phyloP scores from a whole-genome alignment of 1,140 invertebrate species.

The Cydia pomonella region DNA sequence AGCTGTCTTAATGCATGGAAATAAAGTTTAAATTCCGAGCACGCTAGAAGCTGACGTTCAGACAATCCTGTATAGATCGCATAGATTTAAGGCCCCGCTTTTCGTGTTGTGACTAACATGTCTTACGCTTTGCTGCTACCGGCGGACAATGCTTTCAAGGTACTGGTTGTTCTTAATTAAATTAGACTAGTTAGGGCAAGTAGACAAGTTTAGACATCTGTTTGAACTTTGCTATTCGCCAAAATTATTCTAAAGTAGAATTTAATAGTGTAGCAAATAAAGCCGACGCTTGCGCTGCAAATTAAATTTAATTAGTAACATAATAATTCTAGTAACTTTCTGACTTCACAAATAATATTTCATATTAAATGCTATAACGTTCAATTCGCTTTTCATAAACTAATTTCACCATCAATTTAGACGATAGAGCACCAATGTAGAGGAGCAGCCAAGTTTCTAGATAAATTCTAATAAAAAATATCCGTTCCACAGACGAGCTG shows the following conservation, averaged over 20 bases:
- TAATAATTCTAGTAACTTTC: constrained; percentile 36
- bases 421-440: constrained; percentile 11
- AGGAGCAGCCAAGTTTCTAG: background rate
- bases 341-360: background rate
- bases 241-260: constrained; percentile 43
- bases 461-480: background rate
- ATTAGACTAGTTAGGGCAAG: constrained; percentile 19
- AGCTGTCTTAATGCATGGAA: background rate
- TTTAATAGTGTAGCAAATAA: constrained; percentile 45
- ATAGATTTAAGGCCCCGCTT: constrained; percentile 62
- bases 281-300: constrained; percentile 61
- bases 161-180: constrained; percentile 53
- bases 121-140: constrained; percentile 76
- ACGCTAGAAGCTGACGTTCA: background rate
- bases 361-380: constrained; percentile 40
- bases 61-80: constrained; percentile 3
- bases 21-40: background rate
- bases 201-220: background rate
- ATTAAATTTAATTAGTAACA: constrained; percentile 35
- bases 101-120: constrained; percentile 74
- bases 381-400: background rate
- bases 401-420: constrained; percentile 14
- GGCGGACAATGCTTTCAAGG: constrained; percentile 75
- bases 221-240: background rate
- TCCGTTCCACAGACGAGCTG: constrained; percentile 91